A percentile compares a stretch with the other conserved stretches of the same genome.
Conservation (phyloP, 2,113 vertebrate genomes). For the Cyanoramphus novaezelandiae region DNA sequence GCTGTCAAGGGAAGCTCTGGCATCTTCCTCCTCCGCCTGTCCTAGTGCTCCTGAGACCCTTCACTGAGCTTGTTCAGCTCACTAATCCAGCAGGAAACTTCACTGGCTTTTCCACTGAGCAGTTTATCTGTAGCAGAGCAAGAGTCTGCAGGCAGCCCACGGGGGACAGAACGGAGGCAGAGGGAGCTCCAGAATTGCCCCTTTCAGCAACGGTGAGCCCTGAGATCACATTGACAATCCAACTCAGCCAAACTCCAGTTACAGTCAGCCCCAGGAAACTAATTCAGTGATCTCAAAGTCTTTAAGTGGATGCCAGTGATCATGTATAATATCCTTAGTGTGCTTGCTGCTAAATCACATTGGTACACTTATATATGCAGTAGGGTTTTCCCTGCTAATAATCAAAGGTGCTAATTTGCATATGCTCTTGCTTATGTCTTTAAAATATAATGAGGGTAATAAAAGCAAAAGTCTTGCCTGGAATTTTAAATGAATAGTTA, state of each 20-base stretch:
- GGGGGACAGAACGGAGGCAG: not conserved
- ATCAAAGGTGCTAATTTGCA: not conserved
- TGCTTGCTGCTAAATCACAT: not conserved
- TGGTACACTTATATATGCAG: not conserved
- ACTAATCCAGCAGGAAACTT: not conserved
- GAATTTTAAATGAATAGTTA: not conserved
- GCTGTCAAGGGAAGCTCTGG: not conserved
- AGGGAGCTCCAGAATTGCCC: not conserved
- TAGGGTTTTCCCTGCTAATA: not conserved
- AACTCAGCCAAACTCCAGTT: not conserved
- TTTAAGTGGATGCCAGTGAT: not conserved
- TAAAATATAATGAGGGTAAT: not conserved
- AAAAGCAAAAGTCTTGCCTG: not conserved
- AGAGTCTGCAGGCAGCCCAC: not conserved
- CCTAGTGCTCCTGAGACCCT: not conserved
- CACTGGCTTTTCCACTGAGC: not conserved
- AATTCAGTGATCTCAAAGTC: not conserved
- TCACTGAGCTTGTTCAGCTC: not conserved
- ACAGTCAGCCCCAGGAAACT: not conserved
- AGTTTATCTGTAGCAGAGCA: not conserved
- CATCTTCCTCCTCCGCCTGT: not conserved
- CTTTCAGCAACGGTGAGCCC: not conserved
- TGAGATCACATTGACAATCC: not conserved
- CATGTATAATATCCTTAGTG: not conserved
- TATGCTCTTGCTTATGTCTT: not conserved